Evolutionary conservation across 2,888 invertebrate genomes (phyloP).

Genomic region (Stratiomys singularior): DNA sequence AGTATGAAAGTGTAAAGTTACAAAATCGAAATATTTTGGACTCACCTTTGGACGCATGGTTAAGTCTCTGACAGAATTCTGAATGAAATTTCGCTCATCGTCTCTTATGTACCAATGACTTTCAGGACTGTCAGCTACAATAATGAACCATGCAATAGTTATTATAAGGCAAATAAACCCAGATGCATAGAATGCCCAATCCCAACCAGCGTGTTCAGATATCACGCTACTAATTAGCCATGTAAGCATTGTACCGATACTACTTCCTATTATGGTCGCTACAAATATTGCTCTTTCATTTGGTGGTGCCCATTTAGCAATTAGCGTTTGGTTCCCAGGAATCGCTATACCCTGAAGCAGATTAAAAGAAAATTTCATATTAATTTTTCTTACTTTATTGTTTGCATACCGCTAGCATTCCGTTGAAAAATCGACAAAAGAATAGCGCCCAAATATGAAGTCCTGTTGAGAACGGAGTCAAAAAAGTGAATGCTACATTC

Average conservation of each 20-base stretch:
- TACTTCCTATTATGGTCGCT: constrained; percentile 77
- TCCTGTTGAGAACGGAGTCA: constrained; percentile 69
- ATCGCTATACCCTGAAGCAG: constrained; percentile 70
- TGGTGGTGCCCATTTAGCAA: constrained; percentile 79
- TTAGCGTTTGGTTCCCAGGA: constrained; percentile 73
- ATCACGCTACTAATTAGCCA: constrained; percentile 75
- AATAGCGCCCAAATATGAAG: constrained; percentile 68
- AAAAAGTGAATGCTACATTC: constrained; percentile 67
- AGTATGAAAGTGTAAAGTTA: background rate
- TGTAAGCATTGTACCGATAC: constrained; percentile 76
- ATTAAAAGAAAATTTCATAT: background rate
- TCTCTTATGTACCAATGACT: constrained; percentile 72
- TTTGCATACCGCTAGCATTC: constrained; percentile 71
- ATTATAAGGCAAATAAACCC: constrained; percentile 69
- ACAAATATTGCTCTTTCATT: constrained; percentile 78
- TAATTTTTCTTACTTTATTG: too few species aligned
- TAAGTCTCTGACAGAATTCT: constrained; percentile 70
- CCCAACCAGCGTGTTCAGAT: constrained; percentile 74
- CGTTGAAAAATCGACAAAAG: constrained; percentile 68
- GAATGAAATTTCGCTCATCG: constrained; percentile 73
- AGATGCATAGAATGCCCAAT: constrained; percentile 74
- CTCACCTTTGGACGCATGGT: constrained; percentile 70
- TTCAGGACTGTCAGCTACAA: constrained; percentile 73
- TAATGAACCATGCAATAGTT: constrained; percentile 70
- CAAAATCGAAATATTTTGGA: background rate